Percentiles rank a stretch among this genome's conserved stretches.
These are phyloP conservation scores for Nephrotoma flavescens DNA, from an alignment of 2,888 invertebrate species.

Conservation along the genomic window DNA sequence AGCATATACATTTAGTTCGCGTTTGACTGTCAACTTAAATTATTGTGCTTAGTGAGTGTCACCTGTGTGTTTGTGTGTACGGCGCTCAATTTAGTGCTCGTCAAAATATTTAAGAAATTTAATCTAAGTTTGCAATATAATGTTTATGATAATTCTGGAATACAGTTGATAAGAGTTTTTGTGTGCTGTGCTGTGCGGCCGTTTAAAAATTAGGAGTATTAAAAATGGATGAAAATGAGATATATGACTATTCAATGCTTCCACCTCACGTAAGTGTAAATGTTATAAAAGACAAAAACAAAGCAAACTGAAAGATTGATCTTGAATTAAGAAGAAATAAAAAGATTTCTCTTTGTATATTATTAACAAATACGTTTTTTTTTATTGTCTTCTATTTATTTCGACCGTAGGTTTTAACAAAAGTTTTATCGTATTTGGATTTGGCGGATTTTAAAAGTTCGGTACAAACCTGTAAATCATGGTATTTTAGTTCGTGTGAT, in stretches of 20 bases:
- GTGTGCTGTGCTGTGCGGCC: background rate
- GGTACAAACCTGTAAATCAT: background rate
- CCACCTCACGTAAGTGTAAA: background rate
- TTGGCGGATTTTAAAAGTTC: background rate
- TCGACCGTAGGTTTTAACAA: background rate
- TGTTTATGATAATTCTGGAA: background rate
- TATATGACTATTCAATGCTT: background rate
- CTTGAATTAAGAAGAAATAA: background rate
- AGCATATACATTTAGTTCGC: background rate
- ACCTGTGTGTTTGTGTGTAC: background rate
- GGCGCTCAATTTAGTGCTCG: background rate
- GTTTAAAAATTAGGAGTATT: background rate
- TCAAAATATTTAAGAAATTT: background rate
- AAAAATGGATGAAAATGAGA: background rate
- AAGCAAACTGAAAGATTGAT: background rate
- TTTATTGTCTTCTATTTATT: background rate
- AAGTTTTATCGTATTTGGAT: background rate
- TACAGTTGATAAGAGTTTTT: background rate
- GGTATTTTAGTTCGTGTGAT: background rate
- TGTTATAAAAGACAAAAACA: background rate
- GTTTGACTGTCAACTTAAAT: background rate
- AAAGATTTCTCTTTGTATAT: background rate
- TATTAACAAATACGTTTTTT: background rate
- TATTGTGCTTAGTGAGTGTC: background rate
- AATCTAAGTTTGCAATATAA: background rate